Percentiles rank a stretch among this genome's conserved stretches.
Evolutionary conservation across 2,113 vertebrate genomes (phyloP).

Genomic region (Ploceus nigricollis): DNA sequence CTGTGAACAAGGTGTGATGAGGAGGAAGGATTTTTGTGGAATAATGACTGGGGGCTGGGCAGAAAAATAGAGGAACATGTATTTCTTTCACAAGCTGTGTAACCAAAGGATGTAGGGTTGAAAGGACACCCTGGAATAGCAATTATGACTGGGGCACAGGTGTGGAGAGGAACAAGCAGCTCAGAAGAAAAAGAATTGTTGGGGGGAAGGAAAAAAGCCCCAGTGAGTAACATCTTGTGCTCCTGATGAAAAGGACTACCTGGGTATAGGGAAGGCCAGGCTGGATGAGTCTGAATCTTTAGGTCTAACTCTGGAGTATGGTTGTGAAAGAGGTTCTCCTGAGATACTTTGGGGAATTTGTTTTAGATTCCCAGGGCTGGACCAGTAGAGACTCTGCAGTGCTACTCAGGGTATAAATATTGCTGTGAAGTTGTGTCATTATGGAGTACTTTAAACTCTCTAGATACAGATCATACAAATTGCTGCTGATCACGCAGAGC

Average conservation of each 20-base stretch:
- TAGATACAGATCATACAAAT: background rate
- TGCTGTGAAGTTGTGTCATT: background rate
- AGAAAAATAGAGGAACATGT: background rate
- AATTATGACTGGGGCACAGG: background rate
- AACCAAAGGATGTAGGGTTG: background rate
- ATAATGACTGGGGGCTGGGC: background rate
- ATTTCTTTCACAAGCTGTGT: background rate
- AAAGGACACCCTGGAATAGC: background rate
- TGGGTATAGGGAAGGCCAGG: background rate
- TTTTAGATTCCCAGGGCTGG: background rate
- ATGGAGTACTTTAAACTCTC: background rate
- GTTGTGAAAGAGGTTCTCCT: background rate
- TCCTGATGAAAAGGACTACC: background rate
- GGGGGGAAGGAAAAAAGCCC: background rate
- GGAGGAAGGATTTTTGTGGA: background rate
- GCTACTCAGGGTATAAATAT: background rate
- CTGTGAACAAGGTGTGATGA: background rate
- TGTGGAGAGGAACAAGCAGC: background rate
- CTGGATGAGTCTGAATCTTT: background rate
- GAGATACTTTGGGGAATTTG: background rate
- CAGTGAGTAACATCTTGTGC: background rate
- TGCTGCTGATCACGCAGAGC: background rate
- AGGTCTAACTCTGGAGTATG: background rate
- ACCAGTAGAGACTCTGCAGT: background rate
- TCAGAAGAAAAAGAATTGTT: background rate